These are phyloP conservation scores for Ranitomeya imitator DNA, from an alignment of 2,113 vertebrate species.

Conservation along the genomic window DNA sequence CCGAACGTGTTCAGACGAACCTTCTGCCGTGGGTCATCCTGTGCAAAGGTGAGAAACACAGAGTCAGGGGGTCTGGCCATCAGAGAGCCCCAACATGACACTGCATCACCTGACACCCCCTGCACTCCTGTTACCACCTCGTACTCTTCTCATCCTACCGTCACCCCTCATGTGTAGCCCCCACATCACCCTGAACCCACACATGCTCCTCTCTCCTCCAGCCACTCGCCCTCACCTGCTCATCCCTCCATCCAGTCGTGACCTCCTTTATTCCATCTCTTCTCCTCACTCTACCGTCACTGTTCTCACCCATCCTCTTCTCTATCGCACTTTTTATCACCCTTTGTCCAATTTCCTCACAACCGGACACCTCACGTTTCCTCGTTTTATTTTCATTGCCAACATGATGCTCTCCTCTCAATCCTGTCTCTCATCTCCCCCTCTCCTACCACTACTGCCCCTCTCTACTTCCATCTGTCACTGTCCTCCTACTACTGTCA, in stretches of 20 bases:
- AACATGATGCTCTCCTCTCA: too few species aligned
- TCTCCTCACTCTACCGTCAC: neutral
- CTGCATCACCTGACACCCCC: neutral
- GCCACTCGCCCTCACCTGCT: neutral
- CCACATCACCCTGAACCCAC: neutral
- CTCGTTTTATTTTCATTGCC: too few species aligned
- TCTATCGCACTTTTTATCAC: neutral
- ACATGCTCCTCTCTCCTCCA: neutral
- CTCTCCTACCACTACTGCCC: neutral
- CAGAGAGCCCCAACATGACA: too few species aligned
- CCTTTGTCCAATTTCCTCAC: neutral
- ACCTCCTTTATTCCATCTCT: neutral
- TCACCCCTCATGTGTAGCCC: neutral
- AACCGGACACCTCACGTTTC: too few species aligned
- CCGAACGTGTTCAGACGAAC: slow-evolving; percentile 87
- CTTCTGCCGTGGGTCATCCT: slow-evolving; percentile 83
- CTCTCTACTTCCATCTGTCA: neutral
- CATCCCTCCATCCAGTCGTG: neutral
- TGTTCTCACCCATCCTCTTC: neutral
- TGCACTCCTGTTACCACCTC: too few species aligned
- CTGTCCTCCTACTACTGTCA: neutral
- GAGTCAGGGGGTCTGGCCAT: neutral
- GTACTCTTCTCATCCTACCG: neutral
- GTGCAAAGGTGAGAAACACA: neutral
- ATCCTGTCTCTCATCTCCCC: too few species aligned